A percentile compares a stretch with the other conserved stretches of the same genome.
phyloP scores from a whole-genome alignment of 2,888 invertebrate species.

The Pheosia tremula region DNA sequence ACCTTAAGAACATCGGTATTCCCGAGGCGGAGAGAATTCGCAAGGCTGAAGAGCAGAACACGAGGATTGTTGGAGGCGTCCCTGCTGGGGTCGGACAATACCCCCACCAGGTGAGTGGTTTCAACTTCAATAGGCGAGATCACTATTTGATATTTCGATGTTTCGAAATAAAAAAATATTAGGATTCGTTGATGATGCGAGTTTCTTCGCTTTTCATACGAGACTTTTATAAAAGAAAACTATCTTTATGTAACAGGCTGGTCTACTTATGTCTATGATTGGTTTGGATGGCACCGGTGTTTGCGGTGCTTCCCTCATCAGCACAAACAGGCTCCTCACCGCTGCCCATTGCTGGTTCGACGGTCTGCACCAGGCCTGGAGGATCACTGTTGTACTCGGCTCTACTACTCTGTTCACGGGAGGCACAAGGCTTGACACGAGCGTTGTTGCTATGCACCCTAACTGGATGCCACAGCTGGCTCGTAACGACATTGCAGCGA shows the following conservation, averaged over 20 bases:
- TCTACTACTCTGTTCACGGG: constrained; percentile 53
- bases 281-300: constrained; percentile 32
- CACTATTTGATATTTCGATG: no score
- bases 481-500: constrained; percentile 59
- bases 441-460: constrained; percentile 46
- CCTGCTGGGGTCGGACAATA: constrained; percentile 45
- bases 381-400: constrained; percentile 58
- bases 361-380: constrained; percentile 52
- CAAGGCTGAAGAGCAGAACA: constrained; percentile 37
- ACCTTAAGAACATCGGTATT: constrained; percentile 42
- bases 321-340: constrained; percentile 39
- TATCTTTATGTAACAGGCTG: constrained; percentile 36
- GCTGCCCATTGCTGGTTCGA: constrained; percentile 64
- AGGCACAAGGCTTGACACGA: constrained; percentile 50
- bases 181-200: no score
- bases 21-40: constrained; percentile 45
- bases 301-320: constrained; percentile 59
- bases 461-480: constrained; percentile 47
- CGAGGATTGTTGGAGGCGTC: constrained; percentile 51
- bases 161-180: no score
- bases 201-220: no score
- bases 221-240: no score
- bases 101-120: constrained; percentile 44
- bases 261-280: constrained; percentile 37
- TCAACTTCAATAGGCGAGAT: no score